phyloP scores from a whole-genome alignment of 2,888 invertebrate species.

The Hirudinaria manillensis region DNA sequence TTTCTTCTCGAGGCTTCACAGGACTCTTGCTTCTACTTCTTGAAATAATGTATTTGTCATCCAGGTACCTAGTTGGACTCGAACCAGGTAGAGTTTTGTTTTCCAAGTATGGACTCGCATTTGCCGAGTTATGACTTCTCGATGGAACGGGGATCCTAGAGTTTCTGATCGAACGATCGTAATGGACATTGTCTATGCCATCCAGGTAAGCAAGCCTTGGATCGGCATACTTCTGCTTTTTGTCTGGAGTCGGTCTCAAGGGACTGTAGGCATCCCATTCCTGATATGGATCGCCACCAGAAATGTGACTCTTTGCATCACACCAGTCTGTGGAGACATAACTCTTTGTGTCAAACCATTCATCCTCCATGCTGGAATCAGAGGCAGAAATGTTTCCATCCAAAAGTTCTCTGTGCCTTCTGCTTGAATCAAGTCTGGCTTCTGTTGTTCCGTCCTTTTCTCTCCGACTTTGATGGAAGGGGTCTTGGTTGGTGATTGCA shows the following conservation, averaged over 20 bases:
- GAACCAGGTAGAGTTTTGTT: not conserved
- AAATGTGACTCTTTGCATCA: slow-evolving; percentile 12
- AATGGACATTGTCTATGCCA: not conserved
- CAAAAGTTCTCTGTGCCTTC: too few species aligned
- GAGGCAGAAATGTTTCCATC: not conserved
- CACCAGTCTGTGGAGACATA: slow-evolving; percentile 2
- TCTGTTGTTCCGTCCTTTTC: not conserved
- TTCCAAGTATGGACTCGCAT: not conserved
- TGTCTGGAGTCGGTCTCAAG: not conserved
- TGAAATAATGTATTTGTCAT: not conserved
- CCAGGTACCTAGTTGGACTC: not conserved
- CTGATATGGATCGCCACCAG: not conserved
- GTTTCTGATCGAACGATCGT: not conserved
- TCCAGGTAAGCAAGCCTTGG: not conserved
- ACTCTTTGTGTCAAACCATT: slow-evolving; percentile 23
- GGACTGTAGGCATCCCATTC: not conserved
- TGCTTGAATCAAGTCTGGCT: not conserved
- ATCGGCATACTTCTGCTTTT: not conserved
- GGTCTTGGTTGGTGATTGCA: too few species aligned
- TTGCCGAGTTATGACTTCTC: not conserved
- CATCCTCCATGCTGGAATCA: not conserved
- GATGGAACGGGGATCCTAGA: not conserved
- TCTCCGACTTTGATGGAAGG: too few species aligned
- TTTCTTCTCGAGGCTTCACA: not conserved
- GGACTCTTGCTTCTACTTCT: slow-evolving; percentile 10